A percentile compares a stretch with the other conserved stretches of the same genome.
Evolutionary conservation across 2,113 vertebrate species (phyloP).

Genomic region (Corapipo altera): DNA sequence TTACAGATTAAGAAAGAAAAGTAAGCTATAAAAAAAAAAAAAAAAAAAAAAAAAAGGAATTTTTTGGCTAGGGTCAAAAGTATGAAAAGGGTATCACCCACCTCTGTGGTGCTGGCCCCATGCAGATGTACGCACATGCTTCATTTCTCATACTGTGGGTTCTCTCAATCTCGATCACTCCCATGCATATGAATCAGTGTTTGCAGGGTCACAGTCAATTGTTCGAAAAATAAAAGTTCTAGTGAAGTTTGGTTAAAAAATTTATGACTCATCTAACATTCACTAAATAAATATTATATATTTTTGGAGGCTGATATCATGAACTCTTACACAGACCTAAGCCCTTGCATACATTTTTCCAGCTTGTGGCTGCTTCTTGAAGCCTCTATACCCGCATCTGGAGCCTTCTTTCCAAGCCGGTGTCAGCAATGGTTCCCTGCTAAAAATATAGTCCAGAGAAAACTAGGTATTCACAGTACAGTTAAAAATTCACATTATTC

Average conservation of each 20-base stretch:
- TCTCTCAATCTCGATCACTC: fast-evolving
- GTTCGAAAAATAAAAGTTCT: conserved; percentile 5
- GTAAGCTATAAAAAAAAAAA: not conserved
- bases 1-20: conserved; percentile 45
- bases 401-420: not conserved
- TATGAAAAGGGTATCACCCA: not conserved
- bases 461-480: not conserved
- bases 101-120: not conserved
- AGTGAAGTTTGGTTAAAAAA: not conserved
- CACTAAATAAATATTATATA: not conserved
- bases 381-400: not conserved
- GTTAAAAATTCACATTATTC: not conserved
- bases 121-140: fast-evolving
- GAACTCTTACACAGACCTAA: not conserved
- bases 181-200: not conserved
- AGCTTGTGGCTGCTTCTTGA: not conserved
- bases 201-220: not conserved
- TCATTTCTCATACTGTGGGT: not conserved
- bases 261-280: not conserved
- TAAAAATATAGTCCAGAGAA: not conserved
- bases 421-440: not conserved
- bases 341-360: not conserved
- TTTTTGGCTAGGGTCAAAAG: not conserved
- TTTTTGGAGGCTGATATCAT: not conserved
- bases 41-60: not conserved